Conservation (phyloP, 1,140 invertebrate species). For the Drosophila obscura region DNA sequence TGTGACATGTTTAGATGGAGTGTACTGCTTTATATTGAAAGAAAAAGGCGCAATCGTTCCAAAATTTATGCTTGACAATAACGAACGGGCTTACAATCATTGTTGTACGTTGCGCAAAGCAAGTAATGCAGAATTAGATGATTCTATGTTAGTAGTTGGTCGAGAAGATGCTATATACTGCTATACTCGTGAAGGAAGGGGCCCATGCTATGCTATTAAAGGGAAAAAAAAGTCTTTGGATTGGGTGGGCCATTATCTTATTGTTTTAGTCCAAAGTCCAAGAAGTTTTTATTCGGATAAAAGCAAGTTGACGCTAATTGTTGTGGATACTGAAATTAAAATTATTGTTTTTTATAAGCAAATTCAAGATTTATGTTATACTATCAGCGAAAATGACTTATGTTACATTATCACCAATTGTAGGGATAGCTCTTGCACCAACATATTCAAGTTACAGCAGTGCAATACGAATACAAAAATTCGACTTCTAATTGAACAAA, state of each 20-base stretch:
- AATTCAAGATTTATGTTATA: conserved; percentile 45
- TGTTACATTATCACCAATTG: conserved; percentile 43
- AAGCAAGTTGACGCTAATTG: conserved; percentile 20
- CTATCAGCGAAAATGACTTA: conserved; percentile 8
- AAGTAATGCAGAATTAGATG: neutral
- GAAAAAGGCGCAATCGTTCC: conserved; percentile 43
- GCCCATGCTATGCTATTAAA: conserved; percentile 63
- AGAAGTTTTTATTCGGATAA: neutral
- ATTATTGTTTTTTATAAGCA: conserved; percentile 55
- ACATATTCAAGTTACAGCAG: conserved; percentile 38
- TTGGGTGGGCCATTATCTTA: conserved; percentile 50
- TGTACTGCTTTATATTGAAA: conserved; percentile 46
- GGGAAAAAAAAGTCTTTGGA: conserved; percentile 48
- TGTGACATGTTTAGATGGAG: conserved; percentile 38
- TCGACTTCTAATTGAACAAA: conserved; percentile 32
- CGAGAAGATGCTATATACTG: conserved; percentile 66
- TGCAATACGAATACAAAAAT: conserved; percentile 32
- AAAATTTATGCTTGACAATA: conserved; percentile 29
- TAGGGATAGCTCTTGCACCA: neutral
- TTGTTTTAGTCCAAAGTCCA: conserved; percentile 34
- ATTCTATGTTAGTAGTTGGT: conserved; percentile 53
- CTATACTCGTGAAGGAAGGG: conserved; percentile 59
- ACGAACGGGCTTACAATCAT: conserved; percentile 34
- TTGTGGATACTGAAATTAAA: conserved; percentile 62
- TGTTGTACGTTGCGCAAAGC: conserved; percentile 48